Conservation (phyloP, 1,140 invertebrate species). For the Leptinotarsa defecta region DNA sequence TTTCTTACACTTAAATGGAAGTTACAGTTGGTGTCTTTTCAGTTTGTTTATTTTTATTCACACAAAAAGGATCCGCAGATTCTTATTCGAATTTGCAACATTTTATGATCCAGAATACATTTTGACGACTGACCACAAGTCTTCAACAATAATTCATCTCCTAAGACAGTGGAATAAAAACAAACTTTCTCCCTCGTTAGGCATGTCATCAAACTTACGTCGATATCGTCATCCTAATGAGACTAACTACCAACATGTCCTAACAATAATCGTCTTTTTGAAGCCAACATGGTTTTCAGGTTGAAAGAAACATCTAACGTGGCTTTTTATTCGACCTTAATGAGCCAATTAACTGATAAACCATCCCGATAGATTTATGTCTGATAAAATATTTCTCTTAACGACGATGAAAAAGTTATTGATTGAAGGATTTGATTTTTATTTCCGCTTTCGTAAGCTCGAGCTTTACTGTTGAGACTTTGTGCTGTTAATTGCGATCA, state of each 20-base stretch:
- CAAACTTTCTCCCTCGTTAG: not conserved
- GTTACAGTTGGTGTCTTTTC: too few species aligned
- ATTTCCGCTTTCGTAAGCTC: slow-evolving; percentile 2
- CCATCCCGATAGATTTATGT: slow-evolving; percentile 2
- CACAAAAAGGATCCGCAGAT: too few species aligned
- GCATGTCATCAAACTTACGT: not conserved
- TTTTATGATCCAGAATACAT: too few species aligned
- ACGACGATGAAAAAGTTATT: not conserved
- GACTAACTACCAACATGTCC: not conserved
- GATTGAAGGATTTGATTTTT: slow-evolving; percentile 6
- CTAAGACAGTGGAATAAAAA: too few species aligned
- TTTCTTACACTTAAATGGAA: too few species aligned
- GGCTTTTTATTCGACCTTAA: not conserved
- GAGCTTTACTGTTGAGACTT: not conserved
- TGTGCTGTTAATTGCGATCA: not conserved
- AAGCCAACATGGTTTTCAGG: not conserved
- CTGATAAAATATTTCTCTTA: not conserved
- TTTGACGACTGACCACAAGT: too few species aligned
- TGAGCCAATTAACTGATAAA: slow-evolving; percentile 6
- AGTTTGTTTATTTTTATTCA: too few species aligned
- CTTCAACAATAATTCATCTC: too few species aligned
- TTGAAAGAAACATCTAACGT: not conserved
- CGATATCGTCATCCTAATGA: not conserved
- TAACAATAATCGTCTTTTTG: not conserved
- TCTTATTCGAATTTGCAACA: too few species aligned